These are phyloP conservation scores for Urechis unicinctus DNA, from an alignment of 2,888 invertebrate genomes.

Conservation along the genomic window DNA sequence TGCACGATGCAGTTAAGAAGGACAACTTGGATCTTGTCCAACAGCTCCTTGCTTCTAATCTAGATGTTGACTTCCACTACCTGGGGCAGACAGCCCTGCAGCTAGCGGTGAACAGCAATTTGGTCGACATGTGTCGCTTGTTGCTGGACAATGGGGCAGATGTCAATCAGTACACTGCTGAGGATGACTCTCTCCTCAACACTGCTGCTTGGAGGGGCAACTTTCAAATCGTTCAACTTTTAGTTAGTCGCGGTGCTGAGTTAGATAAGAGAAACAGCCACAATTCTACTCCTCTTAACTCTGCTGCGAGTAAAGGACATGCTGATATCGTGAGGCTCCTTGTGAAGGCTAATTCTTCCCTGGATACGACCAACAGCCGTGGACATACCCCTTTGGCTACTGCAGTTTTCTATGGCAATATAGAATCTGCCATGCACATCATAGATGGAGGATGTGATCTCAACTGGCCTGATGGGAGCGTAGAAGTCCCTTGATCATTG, in stretches of 20 bases:
- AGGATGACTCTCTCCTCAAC: slow-evolving; percentile 32
- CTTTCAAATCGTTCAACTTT: slow-evolving; percentile 27
- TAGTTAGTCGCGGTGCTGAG: slow-evolving; percentile 33
- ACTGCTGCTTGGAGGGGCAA: slow-evolving; percentile 36
- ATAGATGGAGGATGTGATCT: slow-evolving; percentile 27
- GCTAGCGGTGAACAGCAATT: slow-evolving; percentile 35
- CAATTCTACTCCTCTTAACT: slow-evolving; percentile 34
- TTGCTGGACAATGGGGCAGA: slow-evolving; percentile 37
- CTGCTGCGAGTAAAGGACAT: slow-evolving; percentile 33
- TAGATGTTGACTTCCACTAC: slow-evolving; percentile 46
- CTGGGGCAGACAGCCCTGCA: slow-evolving; percentile 39
- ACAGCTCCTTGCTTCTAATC: slow-evolving; percentile 27
- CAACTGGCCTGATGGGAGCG: slow-evolving; percentile 28
- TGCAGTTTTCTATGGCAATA: slow-evolving; percentile 24
- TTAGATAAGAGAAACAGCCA: slow-evolving; percentile 35
- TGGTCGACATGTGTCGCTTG: slow-evolving; percentile 31
- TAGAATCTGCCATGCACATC: slow-evolving; percentile 27
- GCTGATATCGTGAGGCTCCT: slow-evolving; percentile 27
- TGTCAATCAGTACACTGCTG: slow-evolving; percentile 37
- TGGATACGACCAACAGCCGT: slow-evolving; percentile 26
- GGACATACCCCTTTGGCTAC: slow-evolving; percentile 34
- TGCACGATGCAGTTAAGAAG: slow-evolving; percentile 36
- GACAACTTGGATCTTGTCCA: slow-evolving; percentile 27
- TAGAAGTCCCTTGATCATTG: slow-evolving; percentile 31
- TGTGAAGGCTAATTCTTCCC: slow-evolving; percentile 28